Percentiles rank a stretch among this genome's conserved stretches.
phyloP scores from a whole-genome alignment of 2,797 vertebrate species.

The Hippopotamyrus pictus region DNA sequence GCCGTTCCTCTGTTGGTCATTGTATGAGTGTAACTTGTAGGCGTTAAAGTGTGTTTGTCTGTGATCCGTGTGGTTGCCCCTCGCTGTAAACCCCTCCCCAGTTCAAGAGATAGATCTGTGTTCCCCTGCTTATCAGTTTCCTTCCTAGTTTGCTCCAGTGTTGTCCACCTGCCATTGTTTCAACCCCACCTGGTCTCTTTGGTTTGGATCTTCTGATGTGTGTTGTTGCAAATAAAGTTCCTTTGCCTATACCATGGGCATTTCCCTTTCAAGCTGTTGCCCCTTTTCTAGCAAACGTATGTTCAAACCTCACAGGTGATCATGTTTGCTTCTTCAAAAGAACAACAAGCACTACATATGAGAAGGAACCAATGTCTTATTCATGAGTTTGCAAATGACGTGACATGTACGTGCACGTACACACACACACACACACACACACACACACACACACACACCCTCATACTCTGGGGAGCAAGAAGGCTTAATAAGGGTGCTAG shows the following conservation, averaged over 20 bases:
- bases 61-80: neutral
- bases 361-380: neutral
- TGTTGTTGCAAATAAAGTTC: neutral
- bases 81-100: neutral
- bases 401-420: neutral
- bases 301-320: neutral
- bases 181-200: neutral
- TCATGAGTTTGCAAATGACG: slow-evolving; percentile 2
- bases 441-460: neutral
- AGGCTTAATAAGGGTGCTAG: slow-evolving; percentile 6
- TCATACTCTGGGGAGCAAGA: neutral
- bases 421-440: neutral
- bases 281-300: neutral
- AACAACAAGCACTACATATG: neutral
- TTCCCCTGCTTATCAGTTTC: neutral
- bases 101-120: neutral
- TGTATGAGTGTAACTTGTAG: neutral
- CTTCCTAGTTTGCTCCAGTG: neutral
- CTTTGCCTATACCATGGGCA: neutral
- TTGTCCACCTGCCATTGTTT: neutral
- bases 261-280: neutral
- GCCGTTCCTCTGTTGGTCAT: neutral
- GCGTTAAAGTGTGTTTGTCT: neutral
- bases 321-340: neutral
- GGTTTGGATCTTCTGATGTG: neutral